Percentiles rank a stretch among this genome's conserved stretches.
These are phyloP conservation scores for Phataginus tricuspis DNA, from an alignment of 2,797 vertebrate genomes.

Conservation along the genomic window DNA sequence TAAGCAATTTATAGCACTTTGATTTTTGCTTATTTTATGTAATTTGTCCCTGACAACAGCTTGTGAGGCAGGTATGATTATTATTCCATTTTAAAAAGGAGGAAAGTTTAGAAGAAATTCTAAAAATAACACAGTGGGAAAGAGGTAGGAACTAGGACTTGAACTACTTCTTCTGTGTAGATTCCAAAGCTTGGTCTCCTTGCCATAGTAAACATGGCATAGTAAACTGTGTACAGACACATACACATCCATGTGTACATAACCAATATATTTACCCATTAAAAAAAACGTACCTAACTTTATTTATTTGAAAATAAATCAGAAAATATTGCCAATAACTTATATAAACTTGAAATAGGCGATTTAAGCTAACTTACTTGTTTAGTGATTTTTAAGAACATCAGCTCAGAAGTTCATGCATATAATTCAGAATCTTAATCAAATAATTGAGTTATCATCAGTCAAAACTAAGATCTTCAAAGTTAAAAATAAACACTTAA, in stretches of 20 bases:
- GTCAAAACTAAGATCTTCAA: background rate
- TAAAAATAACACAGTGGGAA: background rate
- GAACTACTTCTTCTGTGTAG: background rate
- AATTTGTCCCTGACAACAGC: background rate
- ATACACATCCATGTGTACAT: background rate
- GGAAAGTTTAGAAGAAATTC: background rate
- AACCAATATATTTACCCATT: background rate
- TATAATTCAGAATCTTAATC: background rate
- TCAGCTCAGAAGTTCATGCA: background rate
- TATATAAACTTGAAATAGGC: background rate
- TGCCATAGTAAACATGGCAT: background rate
- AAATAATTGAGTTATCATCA: background rate
- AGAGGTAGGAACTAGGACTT: background rate
- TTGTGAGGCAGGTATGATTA: background rate
- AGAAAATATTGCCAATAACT: background rate
- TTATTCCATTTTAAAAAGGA: background rate
- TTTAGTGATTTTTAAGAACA: constrained; percentile 4
- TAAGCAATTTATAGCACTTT: background rate
- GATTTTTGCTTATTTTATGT: constrained; percentile 11
- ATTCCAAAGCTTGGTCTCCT: background rate
- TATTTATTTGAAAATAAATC: constrained; percentile 27
- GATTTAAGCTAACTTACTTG: background rate
- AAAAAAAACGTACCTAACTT: background rate
- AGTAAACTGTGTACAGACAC: too few relatives aligned
- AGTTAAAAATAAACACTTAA: background rate